Percentiles rank a stretch among this genome's conserved stretches.
These are phyloP conservation scores for Psilanteris sp. DNA, from an alignment of 1,140 invertebrate species.

Conservation along the genomic window DNA sequence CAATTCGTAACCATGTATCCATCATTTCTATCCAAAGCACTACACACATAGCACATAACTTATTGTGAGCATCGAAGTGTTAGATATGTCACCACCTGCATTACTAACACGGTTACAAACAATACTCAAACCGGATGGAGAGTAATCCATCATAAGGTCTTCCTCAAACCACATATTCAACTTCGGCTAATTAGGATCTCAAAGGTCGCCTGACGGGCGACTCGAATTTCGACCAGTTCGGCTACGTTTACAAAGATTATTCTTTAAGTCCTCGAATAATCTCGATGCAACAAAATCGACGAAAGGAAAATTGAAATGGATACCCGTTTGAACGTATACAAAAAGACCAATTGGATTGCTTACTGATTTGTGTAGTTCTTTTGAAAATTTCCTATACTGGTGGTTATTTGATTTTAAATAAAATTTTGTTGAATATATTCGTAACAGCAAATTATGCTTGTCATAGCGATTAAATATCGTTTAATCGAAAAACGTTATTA, in stretches of 20 bases:
- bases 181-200: slow-evolving; percentile 35
- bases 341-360: too few relatives aligned
- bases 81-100: slow-evolving; percentile 20
- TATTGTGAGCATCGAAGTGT: slow-evolving; percentile 27
- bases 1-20: slow-evolving; percentile 29
- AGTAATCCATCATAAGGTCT: slow-evolving; percentile 45
- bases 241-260: slow-evolving; percentile 30
- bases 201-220: slow-evolving; percentile 28
- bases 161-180: slow-evolving; percentile 29
- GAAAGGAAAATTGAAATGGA: background rate
- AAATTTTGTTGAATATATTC: too few relatives aligned
- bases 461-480: too few relatives aligned
- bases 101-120: slow-evolving; percentile 7
- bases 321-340: background rate
- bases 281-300: background rate
- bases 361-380: too few relatives aligned
- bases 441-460: too few relatives aligned
- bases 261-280: slow-evolving; percentile 21
- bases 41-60: slow-evolving; percentile 17
- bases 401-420: too few relatives aligned
- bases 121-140: slow-evolving; percentile 18
- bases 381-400: too few relatives aligned
- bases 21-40: slow-evolving; percentile 25
- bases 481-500: too few relatives aligned
- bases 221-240: slow-evolving; percentile 11